A percentile compares a stretch with the other conserved stretches of the same genome.
These are phyloP conservation scores for Aromia moschata DNA, from an alignment of 2,888 invertebrate genomes.

Conservation along the genomic window DNA sequence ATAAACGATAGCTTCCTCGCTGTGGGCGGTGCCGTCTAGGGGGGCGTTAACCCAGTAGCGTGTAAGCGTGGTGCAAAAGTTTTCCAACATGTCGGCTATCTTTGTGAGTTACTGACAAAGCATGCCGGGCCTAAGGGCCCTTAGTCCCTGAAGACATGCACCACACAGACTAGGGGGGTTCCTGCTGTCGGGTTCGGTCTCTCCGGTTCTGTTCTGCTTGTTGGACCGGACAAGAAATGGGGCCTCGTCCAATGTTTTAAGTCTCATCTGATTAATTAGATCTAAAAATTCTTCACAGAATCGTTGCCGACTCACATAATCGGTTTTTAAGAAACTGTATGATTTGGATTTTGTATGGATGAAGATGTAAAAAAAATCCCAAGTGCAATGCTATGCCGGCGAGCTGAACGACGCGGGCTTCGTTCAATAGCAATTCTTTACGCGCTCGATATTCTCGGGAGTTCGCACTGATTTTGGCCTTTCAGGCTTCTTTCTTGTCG, in stretches of 20 bases:
- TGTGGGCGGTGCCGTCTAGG: slow-evolving; percentile 3
- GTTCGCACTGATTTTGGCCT: too few relatives aligned
- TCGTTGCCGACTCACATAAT: slow-evolving; percentile 18
- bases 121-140: slow-evolving; percentile 23
- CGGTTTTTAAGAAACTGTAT: slow-evolving; percentile 15
- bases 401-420: too few relatives aligned
- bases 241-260: not conserved
- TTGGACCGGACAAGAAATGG: not conserved
- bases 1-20: slow-evolving; percentile 4
- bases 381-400: too few relatives aligned
- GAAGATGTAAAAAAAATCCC: too few relatives aligned
- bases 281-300: too few relatives aligned
- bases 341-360: slow-evolving; percentile 19
- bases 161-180: slow-evolving; percentile 17
- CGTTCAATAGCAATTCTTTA: too few relatives aligned
- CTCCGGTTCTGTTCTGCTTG: not conserved
- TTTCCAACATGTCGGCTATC: slow-evolving; percentile 9
- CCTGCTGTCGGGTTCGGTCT: not conserved
- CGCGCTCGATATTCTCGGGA: too few relatives aligned
- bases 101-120: slow-evolving; percentile 20
- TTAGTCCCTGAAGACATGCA: slow-evolving; percentile 27
- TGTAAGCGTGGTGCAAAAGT: slow-evolving; percentile 7
- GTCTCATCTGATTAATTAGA: not conserved
- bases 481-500: too few relatives aligned
- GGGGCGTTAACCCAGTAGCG: slow-evolving; percentile 6